Conservation (phyloP, 92 coral and sea anemone genomes). For the Muricea muricata region DNA sequence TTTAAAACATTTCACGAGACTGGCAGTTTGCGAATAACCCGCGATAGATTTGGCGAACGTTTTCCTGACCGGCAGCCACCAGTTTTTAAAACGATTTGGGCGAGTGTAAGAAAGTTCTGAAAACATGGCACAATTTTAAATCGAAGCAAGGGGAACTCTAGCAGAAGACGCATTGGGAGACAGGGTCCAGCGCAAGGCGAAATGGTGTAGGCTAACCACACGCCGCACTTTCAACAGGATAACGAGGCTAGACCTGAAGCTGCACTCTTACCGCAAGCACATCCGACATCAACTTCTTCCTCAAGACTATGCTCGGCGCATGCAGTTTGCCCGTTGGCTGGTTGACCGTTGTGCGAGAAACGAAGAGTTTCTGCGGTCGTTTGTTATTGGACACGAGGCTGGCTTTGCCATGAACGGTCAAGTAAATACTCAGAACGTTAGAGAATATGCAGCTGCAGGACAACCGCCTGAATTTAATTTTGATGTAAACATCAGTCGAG, state of each 20-base stretch:
- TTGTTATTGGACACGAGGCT: conserved; percentile 2
- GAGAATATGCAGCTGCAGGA: neutral
- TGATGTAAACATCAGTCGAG: neutral
- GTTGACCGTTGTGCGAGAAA: neutral
- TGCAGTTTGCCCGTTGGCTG: neutral
- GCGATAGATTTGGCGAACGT: no score
- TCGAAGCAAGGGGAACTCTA: no score
- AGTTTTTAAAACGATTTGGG: neutral
- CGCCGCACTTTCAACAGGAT: no score
- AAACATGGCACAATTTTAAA: neutral
- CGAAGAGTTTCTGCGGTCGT: neutral
- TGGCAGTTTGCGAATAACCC: no score
- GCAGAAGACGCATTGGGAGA: neutral
- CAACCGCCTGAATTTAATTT: neutral
- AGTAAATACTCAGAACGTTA: neutral
- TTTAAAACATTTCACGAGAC: neutral
- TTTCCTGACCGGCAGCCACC: conserved; percentile 11
- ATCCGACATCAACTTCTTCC: no score
- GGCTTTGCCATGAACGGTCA: neutral
- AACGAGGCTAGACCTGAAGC: neutral
- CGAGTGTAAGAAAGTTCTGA: neutral
- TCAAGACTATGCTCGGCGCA: conserved; percentile 16
- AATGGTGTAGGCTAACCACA: neutral
- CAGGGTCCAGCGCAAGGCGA: neutral
- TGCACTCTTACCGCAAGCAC: neutral